Evolutionary conservation across 2,113 vertebrate species (phyloP), one percentile per base, ranked within the genome.

Genomic region (Rhinoderma darwinii): DNA sequence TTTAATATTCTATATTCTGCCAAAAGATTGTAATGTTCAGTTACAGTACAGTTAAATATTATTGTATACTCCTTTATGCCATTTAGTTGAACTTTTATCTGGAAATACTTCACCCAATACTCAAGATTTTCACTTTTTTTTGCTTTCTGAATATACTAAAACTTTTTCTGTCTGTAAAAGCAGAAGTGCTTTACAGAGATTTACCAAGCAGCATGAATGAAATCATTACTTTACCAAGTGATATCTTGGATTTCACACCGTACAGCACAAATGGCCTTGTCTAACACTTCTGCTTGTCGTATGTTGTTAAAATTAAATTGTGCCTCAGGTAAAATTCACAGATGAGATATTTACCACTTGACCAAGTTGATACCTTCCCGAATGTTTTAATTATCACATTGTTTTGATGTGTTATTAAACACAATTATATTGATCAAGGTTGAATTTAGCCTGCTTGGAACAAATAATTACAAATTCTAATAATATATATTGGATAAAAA

Each of bases 351-450:
- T 82, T 87, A 87, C 86, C 78, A 87, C 77, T 87, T 87, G 85
- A 87, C 86, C 86, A 87, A 87, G 78, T 86, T 87, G 86, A 87
- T 87, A 87, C 86, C 79, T 82, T 87, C 61, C 32, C 70, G 50
- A 35, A 74, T 82, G 68, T 87, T 87, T 87, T 87, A 87, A 87
- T 87, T 87, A 87, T 82, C 86, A 87, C 86, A 87, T 87, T 87
- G 74, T 81, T 86, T 86, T 86, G 84, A 79, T 78, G 84, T 86
- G 84, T 77, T 86, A 81, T 73, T 81, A 79, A 86, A 81, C 63
- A 86, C 50, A 82, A 74, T 86, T 81, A 81, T 81, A 86, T 73
- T 39, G 44, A 54, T 51, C 63, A 75, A 44, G 27, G 68, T 61
- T 87, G 41, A 82, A 72, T 87, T 73, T 37, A 44, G n/a, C 27